Evolutionary conservation across 2,113 vertebrate genomes (phyloP), one percentile per base, ranked within the genome.

Genomic region (Corythornis cristatus): DNA sequence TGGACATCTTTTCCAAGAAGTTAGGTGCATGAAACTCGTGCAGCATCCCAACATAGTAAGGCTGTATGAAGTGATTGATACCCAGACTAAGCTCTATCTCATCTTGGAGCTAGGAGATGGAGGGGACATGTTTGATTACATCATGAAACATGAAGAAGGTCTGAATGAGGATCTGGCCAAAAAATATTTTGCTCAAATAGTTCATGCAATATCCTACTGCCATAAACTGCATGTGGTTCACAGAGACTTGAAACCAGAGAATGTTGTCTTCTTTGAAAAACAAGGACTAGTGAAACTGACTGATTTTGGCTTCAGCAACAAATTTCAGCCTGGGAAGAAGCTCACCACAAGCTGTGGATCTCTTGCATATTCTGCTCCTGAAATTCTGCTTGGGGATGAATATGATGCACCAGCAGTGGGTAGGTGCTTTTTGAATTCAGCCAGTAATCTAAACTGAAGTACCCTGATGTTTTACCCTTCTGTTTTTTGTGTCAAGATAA

Each of bases 301-400:
- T 26, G 99, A 99, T 98, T 99, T 99, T 97, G 99, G 99, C 93
- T 99, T 99, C 98, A 99, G 99, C 96, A 99, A 99, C 98, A 99
- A 99, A 93, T 99, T 99, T 90, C 99, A 99, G 83, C 99, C 99
- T 11, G 99, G 99, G 51, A 99, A 99, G 97, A 99, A 99, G 96
- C 98, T 99, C 85, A 99, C 99, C 4, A 99, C 99, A 75, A 99
- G 99, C 92, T 99, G 99, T 84, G 99, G 99, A 33, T 99, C 99
- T 76, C 97, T 99, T 94, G 99, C 99, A 0, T 99, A 99, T 96
- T 99, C 99, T 22, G 99, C 99, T 54, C 99, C 99, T 16, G 99
- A 99, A 96, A 99, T 99, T 92, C 97, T 99, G 73, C 98, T 99
- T 73, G 99, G 99, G 22, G 99, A 99, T 91, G 99, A 99, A 94